Percentiles rank a stretch among this genome's conserved stretches.
Evolutionary conservation across 2,797 vertebrate genomes (phyloP).

Genomic region (Sardinella longiceps): DNA sequence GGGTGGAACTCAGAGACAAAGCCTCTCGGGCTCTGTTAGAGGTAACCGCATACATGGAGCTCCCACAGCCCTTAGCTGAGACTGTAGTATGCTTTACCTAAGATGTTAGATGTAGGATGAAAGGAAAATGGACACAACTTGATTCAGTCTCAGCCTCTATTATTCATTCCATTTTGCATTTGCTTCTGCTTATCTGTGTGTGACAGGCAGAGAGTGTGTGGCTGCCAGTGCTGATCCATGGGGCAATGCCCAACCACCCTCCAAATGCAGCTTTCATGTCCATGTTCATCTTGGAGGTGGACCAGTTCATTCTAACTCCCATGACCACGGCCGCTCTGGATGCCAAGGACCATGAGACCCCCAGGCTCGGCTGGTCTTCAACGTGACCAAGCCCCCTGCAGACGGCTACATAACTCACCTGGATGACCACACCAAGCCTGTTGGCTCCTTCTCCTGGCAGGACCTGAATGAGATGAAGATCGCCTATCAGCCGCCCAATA

Average conservation of each 20-base stretch:
- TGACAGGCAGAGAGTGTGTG: constrained; percentile 74
- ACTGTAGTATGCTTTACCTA: not conserved
- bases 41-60: constrained; percentile 60
- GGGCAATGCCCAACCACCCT: constrained; percentile 73
- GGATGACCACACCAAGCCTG: constrained; percentile 70
- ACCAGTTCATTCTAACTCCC: constrained; percentile 78
- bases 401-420: constrained; percentile 72
- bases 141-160: not conserved
- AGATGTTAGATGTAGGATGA: not conserved
- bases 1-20: constrained; percentile 73
- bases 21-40: constrained; percentile 65
- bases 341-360: constrained; percentile 72
- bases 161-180: not conserved
- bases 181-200: not conserved
- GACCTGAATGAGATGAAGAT: constrained; percentile 78
- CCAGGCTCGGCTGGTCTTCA: constrained; percentile 67
- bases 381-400: constrained; percentile 55
- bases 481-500: constrained; percentile 80
- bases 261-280: constrained; percentile 71
- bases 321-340: constrained; percentile 69
- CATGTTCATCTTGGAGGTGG: constrained; percentile 75
- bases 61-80: not conserved
- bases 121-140: not conserved
- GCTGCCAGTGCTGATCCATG: constrained; percentile 71
- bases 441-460: constrained; percentile 72